A percentile compares a stretch with the other conserved stretches of the same genome.
Conservation (phyloP, 2,888 invertebrate species). For the Tenthredo mesomela region DNA sequence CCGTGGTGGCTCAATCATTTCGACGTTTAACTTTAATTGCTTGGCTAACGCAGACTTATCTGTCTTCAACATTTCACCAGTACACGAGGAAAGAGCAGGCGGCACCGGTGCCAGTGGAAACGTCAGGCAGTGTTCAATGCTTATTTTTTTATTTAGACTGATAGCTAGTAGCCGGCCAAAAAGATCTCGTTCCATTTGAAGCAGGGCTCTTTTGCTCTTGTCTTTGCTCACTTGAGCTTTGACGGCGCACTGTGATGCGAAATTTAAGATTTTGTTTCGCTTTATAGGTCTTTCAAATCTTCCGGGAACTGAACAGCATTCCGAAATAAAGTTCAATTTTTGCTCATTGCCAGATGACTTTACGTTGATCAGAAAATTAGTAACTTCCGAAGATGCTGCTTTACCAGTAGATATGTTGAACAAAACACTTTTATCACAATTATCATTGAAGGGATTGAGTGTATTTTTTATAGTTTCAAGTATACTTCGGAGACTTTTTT, state of each 20-base stretch:
- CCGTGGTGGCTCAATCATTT: slow-evolving; percentile 55
- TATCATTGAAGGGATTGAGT: slow-evolving; percentile 38
- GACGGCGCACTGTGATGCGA: slow-evolving; percentile 62
- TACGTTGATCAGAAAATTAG: slow-evolving; percentile 62
- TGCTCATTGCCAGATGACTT: slow-evolving; percentile 59
- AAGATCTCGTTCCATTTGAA: slow-evolving; percentile 67
- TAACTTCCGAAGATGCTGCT: slow-evolving; percentile 63
- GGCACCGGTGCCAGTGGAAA: slow-evolving; percentile 62
- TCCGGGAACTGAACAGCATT: slow-evolving; percentile 56
- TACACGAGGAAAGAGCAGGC: slow-evolving; percentile 53
- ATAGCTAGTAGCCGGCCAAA: slow-evolving; percentile 66
- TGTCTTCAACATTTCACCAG: slow-evolving; percentile 55
- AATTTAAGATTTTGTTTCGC: slow-evolving; percentile 66
- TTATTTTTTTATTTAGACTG: slow-evolving; percentile 65
- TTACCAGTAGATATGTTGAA: slow-evolving; percentile 65
- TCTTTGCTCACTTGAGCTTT: slow-evolving; percentile 61
- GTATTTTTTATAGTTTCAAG: no score
- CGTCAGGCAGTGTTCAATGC: slow-evolving; percentile 66
- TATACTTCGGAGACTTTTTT: no score
- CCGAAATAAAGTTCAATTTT: slow-evolving; percentile 61
- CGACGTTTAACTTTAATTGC: slow-evolving; percentile 55
- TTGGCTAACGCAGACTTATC: slow-evolving; percentile 53
- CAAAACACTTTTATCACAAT: slow-evolving; percentile 60
- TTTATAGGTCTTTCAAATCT: slow-evolving; percentile 66
- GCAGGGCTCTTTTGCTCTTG: slow-evolving; percentile 58